Evolutionary conservation across 2,888 invertebrate species (phyloP).

Genomic region (Chloromyia formosa): DNA sequence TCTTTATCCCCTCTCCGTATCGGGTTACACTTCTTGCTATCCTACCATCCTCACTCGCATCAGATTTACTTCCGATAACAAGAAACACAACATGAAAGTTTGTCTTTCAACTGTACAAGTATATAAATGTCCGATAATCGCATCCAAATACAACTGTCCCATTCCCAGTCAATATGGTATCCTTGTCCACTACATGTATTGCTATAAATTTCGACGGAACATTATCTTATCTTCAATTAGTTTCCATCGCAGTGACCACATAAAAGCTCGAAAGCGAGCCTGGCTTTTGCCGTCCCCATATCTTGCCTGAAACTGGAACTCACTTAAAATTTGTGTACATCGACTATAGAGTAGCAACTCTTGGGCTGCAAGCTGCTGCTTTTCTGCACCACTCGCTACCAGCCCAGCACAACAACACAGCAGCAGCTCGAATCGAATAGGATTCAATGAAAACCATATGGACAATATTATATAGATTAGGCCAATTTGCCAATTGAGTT

Average conservation of each 20-base stretch:
- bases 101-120: constrained; percentile 3
- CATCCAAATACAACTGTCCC: constrained; percentile 10
- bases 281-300: not conserved
- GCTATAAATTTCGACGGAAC: constrained; percentile 36
- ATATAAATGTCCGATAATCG: constrained; percentile 19
- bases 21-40: not conserved
- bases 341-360: not conserved
- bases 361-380: not conserved
- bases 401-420: not conserved
- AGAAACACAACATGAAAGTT: not conserved
- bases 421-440: not conserved
- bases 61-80: not conserved
- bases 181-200: constrained; percentile 36
- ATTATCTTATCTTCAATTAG: constrained; percentile 40
- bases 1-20: too few species aligned
- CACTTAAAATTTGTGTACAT: constrained; percentile 14
- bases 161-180: constrained; percentile 21
- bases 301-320: constrained; percentile 16
- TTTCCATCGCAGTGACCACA: constrained; percentile 38
- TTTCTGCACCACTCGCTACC: not conserved
- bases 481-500: constrained; percentile 41
- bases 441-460: constrained; percentile 36
- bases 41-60: not conserved
- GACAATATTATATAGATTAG: constrained; percentile 37
- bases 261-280: constrained; percentile 2